These are phyloP conservation scores for Drosophila nr. perissopoda DNA, from an alignment of 2,888 invertebrate genomes.

Conservation along the genomic window DNA sequence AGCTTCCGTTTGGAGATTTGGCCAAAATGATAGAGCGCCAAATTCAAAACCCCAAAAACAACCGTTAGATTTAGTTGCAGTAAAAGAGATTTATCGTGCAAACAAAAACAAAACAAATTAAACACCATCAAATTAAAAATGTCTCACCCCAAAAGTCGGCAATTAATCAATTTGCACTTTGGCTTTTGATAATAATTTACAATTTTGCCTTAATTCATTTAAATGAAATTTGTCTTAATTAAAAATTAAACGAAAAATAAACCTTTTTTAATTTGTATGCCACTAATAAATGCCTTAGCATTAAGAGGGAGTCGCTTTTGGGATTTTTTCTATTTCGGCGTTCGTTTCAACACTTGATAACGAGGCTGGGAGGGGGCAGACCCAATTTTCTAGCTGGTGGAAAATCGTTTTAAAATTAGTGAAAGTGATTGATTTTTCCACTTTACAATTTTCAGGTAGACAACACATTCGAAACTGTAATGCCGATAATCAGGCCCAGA, in stretches of 20 bases:
- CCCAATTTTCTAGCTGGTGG: slow-evolving; percentile 53
- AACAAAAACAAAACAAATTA: slow-evolving; percentile 10
- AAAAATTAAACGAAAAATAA: slow-evolving; percentile 24
- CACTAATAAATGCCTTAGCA: slow-evolving; percentile 58
- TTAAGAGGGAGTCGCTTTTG: slow-evolving; percentile 33
- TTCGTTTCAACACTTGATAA: slow-evolving; percentile 74
- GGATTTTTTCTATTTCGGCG: slow-evolving; percentile 34
- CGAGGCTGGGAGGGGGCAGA: slow-evolving; percentile 40
- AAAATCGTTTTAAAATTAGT: slow-evolving; percentile 77
- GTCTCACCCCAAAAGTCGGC: slow-evolving; percentile 18
- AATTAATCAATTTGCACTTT: slow-evolving; percentile 76
- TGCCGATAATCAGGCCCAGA: slow-evolving; percentile 75
- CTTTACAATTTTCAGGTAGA: slow-evolving; percentile 69
- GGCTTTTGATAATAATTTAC: slow-evolving; percentile 46
- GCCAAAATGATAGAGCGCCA: slow-evolving; percentile 57
- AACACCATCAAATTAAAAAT: slow-evolving; percentile 50
- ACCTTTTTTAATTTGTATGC: slow-evolving; percentile 37
- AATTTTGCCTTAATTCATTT: slow-evolving; percentile 48
- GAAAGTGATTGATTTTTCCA: slow-evolving; percentile 80
- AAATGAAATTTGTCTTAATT: slow-evolving; percentile 62
- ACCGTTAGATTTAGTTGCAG: slow-evolving; percentile 55
- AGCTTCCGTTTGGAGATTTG: slow-evolving; percentile 73
- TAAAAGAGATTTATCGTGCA: slow-evolving; percentile 56
- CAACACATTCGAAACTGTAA: slow-evolving; percentile 59
- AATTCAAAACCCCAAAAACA: slow-evolving; percentile 50